Base-by-base conservation (phyloP, 2,888 invertebrate species). In the Agrypnus murinus region DNA sequence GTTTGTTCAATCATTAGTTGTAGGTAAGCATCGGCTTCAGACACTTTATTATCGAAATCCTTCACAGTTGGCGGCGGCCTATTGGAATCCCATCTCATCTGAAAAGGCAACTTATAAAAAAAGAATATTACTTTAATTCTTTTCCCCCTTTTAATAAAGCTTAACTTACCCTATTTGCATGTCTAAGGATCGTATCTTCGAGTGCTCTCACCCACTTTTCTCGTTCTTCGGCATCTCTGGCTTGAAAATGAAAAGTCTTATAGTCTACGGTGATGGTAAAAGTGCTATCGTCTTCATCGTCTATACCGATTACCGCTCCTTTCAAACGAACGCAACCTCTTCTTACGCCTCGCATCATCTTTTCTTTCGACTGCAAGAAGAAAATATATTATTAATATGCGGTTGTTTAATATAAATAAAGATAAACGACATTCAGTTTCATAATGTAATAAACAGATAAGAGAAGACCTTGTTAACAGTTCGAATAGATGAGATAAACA, bases 211-310 rank as follows among this genome's bases (percentile, higher is more conserved):
- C 95, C 99, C 99, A 99, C 77, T 93, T 92, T 84, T 99, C 98
- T 60, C 99, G 89, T 84, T 99, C 99, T 64, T 95, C 94, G 10
- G 94, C 93, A 86, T 98, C 97, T 77, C 96, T 90, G 15, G 99
- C 98, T 90, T 99, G 99, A 86, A 99, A 98, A 87, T 99, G 99
- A 87, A 99, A 99, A 10, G 98, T 98, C 87, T 99, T 99, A 80
- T 98, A 96, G 86, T 99, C 99, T 58, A 98, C 98, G 4, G 98
- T 98, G 81, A 99, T 97, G 57, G 99, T 99, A 87, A 99, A 99
- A 4, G 98, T 98, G 82, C 98, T 97, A 86, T 99, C 99, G 85
- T 99, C 98, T 86, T 98, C 98, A 84, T 98, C 98, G 84, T 99
- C 99, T 79, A 99, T 99, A 55, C 99, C 99, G 82, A 99, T 96